Conservation (phyloP, 35 echinoderm and acorn worm species). For the Patiria miniata region DNA sequence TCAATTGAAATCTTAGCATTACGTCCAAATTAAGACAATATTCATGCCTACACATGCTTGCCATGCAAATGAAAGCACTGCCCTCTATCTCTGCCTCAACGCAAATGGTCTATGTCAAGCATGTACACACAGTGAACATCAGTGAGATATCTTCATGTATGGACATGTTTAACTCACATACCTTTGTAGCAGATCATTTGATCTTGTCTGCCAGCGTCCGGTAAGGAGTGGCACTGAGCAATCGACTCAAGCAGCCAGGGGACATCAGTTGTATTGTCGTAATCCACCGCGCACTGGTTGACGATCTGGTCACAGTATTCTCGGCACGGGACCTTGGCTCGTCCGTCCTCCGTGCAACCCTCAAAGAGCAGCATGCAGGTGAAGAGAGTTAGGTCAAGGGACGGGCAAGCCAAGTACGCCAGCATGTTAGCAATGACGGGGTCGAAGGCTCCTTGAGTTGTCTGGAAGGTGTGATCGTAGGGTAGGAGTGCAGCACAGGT, state of each 20-base stretch:
- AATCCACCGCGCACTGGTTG: no score
- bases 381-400: background rate
- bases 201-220: background rate
- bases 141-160: no score
- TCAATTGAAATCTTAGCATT: no score
- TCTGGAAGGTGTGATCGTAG: background rate
- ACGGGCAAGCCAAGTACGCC: background rate
- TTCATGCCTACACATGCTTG: no score
- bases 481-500: slow-evolving; percentile 4
- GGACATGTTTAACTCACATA: background rate
- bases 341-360: background rate
- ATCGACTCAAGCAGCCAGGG: background rate
- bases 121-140: no score
- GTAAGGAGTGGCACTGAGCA: background rate
- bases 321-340: background rate
- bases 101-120: no score
- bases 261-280: background rate
- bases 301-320: background rate
- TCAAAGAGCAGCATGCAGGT: background rate
- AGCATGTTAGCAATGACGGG: background rate
- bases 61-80: no score
- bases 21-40: no score
- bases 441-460: background rate
- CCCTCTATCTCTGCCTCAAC: no score
- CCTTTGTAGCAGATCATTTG: background rate